Base-by-base conservation (phyloP, 2,113 vertebrate species). In the Chloroceryle aenea region DNA sequence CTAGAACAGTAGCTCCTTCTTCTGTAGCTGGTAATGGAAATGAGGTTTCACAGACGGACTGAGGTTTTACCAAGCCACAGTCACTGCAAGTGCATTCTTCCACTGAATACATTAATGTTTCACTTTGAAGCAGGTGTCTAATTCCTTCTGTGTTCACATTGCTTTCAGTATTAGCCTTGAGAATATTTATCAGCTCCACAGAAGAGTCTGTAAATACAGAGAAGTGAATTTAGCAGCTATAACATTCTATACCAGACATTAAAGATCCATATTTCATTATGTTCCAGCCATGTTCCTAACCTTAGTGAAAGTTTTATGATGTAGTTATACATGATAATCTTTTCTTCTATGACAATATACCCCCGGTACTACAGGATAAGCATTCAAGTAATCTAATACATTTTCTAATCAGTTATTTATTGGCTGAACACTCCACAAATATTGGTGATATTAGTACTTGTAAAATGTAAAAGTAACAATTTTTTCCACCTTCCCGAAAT, bases 11-110 rank as follows among this genome's bases (percentile, higher is more conserved):
- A 10, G 98, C 96, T 12, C 98, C 98, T 97, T 99, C 98, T 93
- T 99, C 98, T 64, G 98, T 98, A 50, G 98, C 98, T 45, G 98
- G 98, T 56, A 99, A 94, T 29, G 98, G 98, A 77, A 98, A 98
- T 72, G 94, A 90, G 47, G 96, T 96, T 85, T 98, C 98, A 86
- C 84, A 86, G 71, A 84, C 95, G 3, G 38, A 29, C 63, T 95
- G 92, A 12, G 36, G 45, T 78, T 93, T 92, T 79, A 79, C 87
- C 67, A 64, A 79, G 86, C 85, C 91, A 78, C 97, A 98, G 86
- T 98, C 97, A 73, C 96, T 95, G 68, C 97, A 98, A 52, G 93
- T 95, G 20, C 97, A 98, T 83, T 97, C 98, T 91, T 98, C 96
- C 47, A 98, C 96, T 6, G 97, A 97, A 73, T 97, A 98, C 87